Percentiles rank a stretch among this genome's conserved stretches.
phyloP scores from a whole-genome alignment of 2,888 invertebrate species.

The Drosophila heteroneura region DNA sequence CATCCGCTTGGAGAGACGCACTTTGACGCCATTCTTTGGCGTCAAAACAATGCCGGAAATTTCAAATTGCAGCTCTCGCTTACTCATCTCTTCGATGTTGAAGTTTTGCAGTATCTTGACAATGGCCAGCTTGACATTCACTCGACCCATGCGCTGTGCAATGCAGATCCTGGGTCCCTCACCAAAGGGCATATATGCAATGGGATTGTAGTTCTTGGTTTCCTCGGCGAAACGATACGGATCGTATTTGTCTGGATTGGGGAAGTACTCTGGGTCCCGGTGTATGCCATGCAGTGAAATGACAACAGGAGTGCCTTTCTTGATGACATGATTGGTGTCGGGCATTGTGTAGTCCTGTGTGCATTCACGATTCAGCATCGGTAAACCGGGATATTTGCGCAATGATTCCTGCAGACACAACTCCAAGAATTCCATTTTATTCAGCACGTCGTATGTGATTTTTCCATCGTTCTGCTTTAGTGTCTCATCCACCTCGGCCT shows the following conservation, averaged over 20 bases:
- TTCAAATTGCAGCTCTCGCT: conserved; percentile 74
- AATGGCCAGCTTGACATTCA: conserved; percentile 77
- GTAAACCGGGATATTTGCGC: conserved; percentile 85
- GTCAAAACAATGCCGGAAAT: conserved; percentile 62
- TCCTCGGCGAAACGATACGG: conserved; percentile 84
- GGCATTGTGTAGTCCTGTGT: conserved; percentile 82
- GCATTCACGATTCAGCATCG: conserved; percentile 84
- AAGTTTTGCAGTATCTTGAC: conserved; percentile 74
- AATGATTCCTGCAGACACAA: conserved; percentile 83
- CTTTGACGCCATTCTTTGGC: conserved; percentile 76
- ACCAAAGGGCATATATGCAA: conserved; percentile 84
- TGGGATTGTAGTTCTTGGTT: conserved; percentile 72
- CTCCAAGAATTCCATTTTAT: conserved; percentile 85
- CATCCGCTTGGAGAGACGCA: conserved; percentile 64
- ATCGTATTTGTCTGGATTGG: conserved; percentile 84
- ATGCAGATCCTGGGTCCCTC: conserved; percentile 85
- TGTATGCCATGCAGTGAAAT: conserved; percentile 84
- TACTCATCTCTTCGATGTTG: conserved; percentile 68
- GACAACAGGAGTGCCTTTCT: conserved; percentile 82
- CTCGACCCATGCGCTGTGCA: conserved; percentile 80
- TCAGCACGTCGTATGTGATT: conserved; percentile 83
- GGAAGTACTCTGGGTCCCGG: conserved; percentile 83
- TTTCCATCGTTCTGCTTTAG: conserved; percentile 71
- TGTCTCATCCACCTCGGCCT: conserved; percentile 83
- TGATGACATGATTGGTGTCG: conserved; percentile 76